phyloP scores from a whole-genome alignment of 1,140 invertebrate species.

The Papilio polytes region DNA sequence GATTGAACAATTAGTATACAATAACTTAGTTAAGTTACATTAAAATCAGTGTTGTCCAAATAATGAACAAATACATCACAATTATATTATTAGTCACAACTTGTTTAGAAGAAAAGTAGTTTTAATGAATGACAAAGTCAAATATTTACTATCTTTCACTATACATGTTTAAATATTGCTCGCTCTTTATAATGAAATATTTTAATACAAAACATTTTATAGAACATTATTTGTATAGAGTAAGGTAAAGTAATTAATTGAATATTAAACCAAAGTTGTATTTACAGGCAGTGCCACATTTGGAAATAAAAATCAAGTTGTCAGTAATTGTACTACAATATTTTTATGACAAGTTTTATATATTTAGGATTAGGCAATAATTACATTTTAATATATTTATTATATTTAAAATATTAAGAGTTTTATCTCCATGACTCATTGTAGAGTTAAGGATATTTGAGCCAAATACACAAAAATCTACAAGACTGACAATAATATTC shows the following conservation, averaged over 20 bases:
- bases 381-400: constrained; percentile 82
- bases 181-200: constrained; percentile 33
- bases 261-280: constrained; percentile 76
- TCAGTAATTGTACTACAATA: constrained; percentile 56
- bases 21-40: constrained; percentile 52
- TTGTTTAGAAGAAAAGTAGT: constrained; percentile 41
- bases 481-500: constrained; percentile 85
- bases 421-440: constrained; percentile 78
- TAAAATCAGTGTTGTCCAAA: constrained; percentile 44
- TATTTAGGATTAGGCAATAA: constrained; percentile 73
- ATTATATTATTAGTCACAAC: constrained; percentile 55
- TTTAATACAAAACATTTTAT: constrained; percentile 33
- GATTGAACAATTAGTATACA: constrained; percentile 64
- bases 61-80: constrained; percentile 66
- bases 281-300: constrained; percentile 75
- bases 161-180: constrained; percentile 40
- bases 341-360: constrained; percentile 65
- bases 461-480: constrained; percentile 83
- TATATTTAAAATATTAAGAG: constrained; percentile 72
- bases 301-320: constrained; percentile 63
- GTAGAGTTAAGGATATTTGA: constrained; percentile 75
- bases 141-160: constrained; percentile 46
- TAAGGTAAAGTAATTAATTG: constrained; percentile 56
- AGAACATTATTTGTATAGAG: constrained; percentile 39
- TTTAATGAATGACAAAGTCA: constrained; percentile 50